These are phyloP conservation scores for Gymnocheta viridis DNA, from an alignment of 2,888 invertebrate genomes.

Conservation along the genomic window DNA sequence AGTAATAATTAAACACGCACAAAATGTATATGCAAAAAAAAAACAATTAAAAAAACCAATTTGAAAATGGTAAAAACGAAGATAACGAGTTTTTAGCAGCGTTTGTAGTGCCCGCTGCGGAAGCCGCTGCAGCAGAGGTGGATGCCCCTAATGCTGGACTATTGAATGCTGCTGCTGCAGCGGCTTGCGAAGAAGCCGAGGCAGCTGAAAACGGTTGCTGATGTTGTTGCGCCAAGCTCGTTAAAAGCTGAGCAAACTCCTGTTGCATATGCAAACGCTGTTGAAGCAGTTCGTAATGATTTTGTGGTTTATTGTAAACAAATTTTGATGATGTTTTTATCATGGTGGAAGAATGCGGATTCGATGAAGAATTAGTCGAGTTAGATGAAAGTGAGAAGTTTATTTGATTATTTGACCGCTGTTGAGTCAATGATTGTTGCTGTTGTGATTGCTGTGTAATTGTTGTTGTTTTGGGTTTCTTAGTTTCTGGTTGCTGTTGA, in stretches of 20 bases:
- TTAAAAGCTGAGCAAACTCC: constrained; percentile 78
- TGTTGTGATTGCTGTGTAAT: constrained; percentile 66
- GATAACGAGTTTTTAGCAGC: constrained; percentile 68
- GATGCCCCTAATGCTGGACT: constrained; percentile 53
- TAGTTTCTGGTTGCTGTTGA: constrained; percentile 58
- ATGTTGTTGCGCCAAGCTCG: constrained; percentile 74
- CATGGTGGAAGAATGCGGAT: constrained; percentile 64
- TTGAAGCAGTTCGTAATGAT: constrained; percentile 77
- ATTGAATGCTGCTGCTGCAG: constrained; percentile 63
- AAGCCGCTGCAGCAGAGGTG: constrained; percentile 64
- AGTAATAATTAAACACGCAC: neutral
- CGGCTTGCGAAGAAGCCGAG: constrained; percentile 60
- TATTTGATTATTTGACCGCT: constrained; percentile 56
- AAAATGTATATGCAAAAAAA: neutral
- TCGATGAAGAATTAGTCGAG: constrained; percentile 40
- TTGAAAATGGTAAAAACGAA: constrained; percentile 72
- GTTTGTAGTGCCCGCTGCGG: constrained; percentile 60
- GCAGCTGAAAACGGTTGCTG: constrained; percentile 62
- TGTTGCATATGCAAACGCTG: constrained; percentile 79
- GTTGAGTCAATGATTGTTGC: constrained; percentile 66
- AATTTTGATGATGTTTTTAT: constrained; percentile 78
- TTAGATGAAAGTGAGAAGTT: constrained; percentile 58
- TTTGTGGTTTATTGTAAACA: constrained; percentile 79
- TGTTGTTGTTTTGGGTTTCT: constrained; percentile 65
- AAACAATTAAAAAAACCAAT: constrained; percentile 72